Base-by-base conservation (phyloP, 1,140 invertebrate species). In the Anthonomus grandis region DNA sequence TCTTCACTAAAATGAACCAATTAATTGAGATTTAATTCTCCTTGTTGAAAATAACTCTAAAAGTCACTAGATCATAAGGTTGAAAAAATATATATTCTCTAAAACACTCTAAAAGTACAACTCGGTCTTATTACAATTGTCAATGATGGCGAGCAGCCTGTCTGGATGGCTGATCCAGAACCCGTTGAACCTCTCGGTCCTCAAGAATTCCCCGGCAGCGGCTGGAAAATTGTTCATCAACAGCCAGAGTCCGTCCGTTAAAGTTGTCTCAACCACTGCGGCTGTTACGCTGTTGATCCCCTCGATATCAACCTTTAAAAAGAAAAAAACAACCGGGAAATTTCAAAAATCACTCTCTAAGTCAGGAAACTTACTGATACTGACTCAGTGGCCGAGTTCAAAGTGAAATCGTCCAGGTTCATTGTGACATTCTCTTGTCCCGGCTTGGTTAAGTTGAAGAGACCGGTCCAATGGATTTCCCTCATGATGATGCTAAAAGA, bases 161-260 rank as follows among this genome's bases (percentile, higher is more conserved):
- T 50, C 47, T 6, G 34, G 34, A 50, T 50, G 47, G n/a, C 5
- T 27, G 31, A 50, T 37, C 47, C 47, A 50, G 24, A 37, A 19
- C 12, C 22, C 47, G 31, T 50, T 50, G 18, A 50, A 50, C n/a
- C 47, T 18, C 8, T 50, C 0, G 10, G 9, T 21, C 21, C 13
- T 50, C 15, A 50, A 4, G 18, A 38, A 19, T 2, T 50, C 47
- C 4, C 15, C 47, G 6, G 24, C 18, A 10, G 18, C 12, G 8
- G 6, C 18, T 8, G 47, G 47, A 12, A 50, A 18, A 22, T 50
- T 13, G 31, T 50, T 50, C 47, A 50, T 37, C 18, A 50, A 1
- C 3, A 22, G 2, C 2, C n/a, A 10, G 21, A 50, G 5, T n/a
- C 31, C 47, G 13, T 4, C 3, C n/a, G n/a, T n/a, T n/a, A n/a